These are phyloP conservation scores for Neodon shergylaensis DNA, from an alignment of 2,113 vertebrate genomes.

Conservation along the genomic window DNA sequence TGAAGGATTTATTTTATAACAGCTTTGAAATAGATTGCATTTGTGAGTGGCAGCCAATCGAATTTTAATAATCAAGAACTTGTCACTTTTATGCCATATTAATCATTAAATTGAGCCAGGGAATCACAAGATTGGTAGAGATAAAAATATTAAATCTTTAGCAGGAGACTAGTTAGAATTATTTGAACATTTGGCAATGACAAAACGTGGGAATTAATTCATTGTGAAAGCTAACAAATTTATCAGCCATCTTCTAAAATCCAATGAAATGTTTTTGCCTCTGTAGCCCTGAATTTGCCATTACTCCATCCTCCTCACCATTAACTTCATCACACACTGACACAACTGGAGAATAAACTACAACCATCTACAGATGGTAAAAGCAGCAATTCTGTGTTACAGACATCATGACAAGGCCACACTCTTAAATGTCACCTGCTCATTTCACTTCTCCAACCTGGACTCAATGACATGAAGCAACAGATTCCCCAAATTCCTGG, in stretches of 20 bases:
- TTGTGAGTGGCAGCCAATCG: slow-evolving; percentile 55
- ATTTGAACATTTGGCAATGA: slow-evolving; percentile 75
- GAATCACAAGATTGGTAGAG: slow-evolving; percentile 72
- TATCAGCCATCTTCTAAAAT: slow-evolving; percentile 83
- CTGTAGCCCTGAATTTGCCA: slow-evolving; percentile 60
- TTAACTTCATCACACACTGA: slow-evolving; percentile 30
- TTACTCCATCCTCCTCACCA: not conserved
- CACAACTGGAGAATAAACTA: slow-evolving; percentile 12
- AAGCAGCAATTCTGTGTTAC: not conserved
- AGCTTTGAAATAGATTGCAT: slow-evolving; percentile 59
- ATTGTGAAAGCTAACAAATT: slow-evolving; percentile 81
- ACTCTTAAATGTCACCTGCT: not conserved
- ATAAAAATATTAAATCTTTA: slow-evolving; percentile 81
- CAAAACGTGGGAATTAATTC: slow-evolving; percentile 74
- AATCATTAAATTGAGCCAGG: slow-evolving; percentile 76
- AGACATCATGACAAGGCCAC: not conserved
- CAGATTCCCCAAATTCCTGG: not conserved
- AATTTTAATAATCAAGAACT: slow-evolving; percentile 73
- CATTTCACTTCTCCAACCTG: not conserved
- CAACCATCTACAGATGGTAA: not conserved
- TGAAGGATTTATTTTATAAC: slow-evolving; percentile 45
- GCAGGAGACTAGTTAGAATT: slow-evolving; percentile 76
- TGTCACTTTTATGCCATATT: slow-evolving; percentile 62
- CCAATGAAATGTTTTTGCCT: slow-evolving; percentile 80
- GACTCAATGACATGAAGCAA: not conserved